Evolutionary conservation across 2,113 vertebrate genomes (phyloP).

Genomic region (Tringa solitaria): DNA sequence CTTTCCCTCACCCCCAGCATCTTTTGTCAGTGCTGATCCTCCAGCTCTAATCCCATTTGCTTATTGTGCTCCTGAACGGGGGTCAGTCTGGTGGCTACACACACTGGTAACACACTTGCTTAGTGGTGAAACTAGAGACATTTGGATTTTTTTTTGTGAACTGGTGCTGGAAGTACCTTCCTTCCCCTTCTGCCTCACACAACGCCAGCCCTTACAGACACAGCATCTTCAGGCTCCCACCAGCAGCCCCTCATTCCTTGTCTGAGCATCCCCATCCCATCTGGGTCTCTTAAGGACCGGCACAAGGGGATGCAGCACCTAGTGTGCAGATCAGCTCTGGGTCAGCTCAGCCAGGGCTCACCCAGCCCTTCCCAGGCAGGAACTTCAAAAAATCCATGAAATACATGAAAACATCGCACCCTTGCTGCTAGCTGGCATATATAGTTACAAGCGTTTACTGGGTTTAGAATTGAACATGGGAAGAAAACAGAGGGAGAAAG

Average conservation of each 20-base stretch:
- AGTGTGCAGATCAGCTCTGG: not conserved
- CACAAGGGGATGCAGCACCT: not conserved
- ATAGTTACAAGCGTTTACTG: not conserved
- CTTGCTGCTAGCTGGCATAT: not conserved
- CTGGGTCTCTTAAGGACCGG: not conserved
- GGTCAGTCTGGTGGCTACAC: not conserved
- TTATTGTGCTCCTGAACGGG: not conserved
- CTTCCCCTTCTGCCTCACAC: not conserved
- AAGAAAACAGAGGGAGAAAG: not conserved
- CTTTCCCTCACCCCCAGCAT: not conserved
- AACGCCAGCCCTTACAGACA: not conserved
- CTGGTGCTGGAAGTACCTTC: not conserved
- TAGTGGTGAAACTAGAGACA: not conserved
- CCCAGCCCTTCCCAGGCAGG: not conserved
- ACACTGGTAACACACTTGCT: not conserved
- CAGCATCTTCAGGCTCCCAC: not conserved
- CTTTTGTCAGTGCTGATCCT: not conserved
- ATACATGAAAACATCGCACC: fast-evolving
- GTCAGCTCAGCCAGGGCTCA: not conserved
- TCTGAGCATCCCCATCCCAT: not conserved
- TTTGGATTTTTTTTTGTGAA: not conserved
- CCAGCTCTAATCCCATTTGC: not conserved
- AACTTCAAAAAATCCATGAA: not conserved
- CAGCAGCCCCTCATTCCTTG: not conserved
- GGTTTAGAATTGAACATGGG: fast-evolving